Base-by-base conservation (phyloP, 2,888 invertebrate genomes). In the Alitta virens region DNA sequence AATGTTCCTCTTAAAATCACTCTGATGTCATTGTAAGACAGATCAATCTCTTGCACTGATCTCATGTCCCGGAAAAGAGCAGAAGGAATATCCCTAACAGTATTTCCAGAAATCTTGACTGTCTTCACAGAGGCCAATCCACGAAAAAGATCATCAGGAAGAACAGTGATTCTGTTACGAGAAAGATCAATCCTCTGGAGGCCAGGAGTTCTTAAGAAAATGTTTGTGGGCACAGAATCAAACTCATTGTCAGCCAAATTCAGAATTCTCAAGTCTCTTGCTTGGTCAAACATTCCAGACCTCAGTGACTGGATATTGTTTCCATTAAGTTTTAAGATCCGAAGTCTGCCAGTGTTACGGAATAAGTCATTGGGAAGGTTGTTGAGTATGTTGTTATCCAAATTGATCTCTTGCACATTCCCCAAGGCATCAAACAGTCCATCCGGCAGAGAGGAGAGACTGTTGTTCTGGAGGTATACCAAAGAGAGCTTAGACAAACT, bases 271-370 rank as follows among this genome's bases (percentile, higher is more conserved):
- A 46, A n/a, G 21, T n/a, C 5, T 18, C 18, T 7, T n/a, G 21
- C n/a, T 46, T 46, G n/a, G 46, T 46, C 46, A 46, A 46, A 46
- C n/a, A 46, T 46, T n/a, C 46, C 46, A 46, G 46, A 46, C n/a
- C 7, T 7, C 3, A 46, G 3, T 7, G 5, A 9, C 5, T n/a
- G 18, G 7, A 46, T n/a, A 21, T 7, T 7, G 46, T 46, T 46
- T 21, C 21, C 18, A 46, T 46, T 21, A 7, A 46, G n/a, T 21
- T 21, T 46, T 46, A 46, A 21, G 46, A 7, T 21, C 46, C 21
- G 5, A 46, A 46, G 21, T 46, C 18, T 46, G 5, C 18, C n/a
- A 12, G 21, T 18, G n/a, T 46, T 46, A 46, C 46, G 21, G n/a
- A 46, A 46, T 21, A 46, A 21, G 5, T n/a, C 46, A n/a, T n/a